Evolutionary conservation across 2,797 vertebrate species (phyloP), one percentile per base, ranked within the genome.

Genomic region (Cirrhinus molitorella): DNA sequence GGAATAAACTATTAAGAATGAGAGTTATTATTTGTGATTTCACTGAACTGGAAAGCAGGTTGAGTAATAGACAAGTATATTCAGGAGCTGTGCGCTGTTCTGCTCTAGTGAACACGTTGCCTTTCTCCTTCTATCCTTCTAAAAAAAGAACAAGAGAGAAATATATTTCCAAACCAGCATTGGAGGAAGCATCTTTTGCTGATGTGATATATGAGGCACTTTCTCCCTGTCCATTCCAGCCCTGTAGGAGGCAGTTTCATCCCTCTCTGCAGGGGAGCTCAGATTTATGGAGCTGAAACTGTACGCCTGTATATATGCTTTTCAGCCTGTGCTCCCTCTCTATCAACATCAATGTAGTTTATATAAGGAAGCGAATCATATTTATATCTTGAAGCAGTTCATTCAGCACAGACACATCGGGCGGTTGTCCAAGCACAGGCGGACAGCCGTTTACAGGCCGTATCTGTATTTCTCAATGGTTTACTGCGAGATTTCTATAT

Each of bases 231-330:
- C 90, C 85, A 92, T 93, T 89, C 92, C 91, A 92, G 88, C 91
- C 87, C 92, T 89, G 85, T 85, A 91, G 93, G 92, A 93, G 90
- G 91, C 87, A 89, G 90, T 91, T 93, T 94, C 91, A 94, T 93
- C 92, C 90, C 93, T 88, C 93, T 92, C 93, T 89, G 89, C 91
- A 91, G 93, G 91, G 89, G 89, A 76, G 40, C 45, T 21, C 87
- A 90, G 94, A 95, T 95, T 94, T 94, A 95, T 94, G 91, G 89
- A 90, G 79, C 85, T 91, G 92, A 92, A 94, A 94, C 88, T 77
- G 73, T 85, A 93, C 9, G 75, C 91, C 89, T 93, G 89, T 86
- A 87, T 92, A 90, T 90, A 91, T 72, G 86, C 89, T 91, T 87
- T 90, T 87, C 81, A 86, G 61, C 61, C 80, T 81, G 82, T 68